Percentiles rank a stretch among this genome's conserved stretches.
phyloP scores from a whole-genome alignment of 2,797 vertebrate species.

The Rhinogobio ventralis region DNA sequence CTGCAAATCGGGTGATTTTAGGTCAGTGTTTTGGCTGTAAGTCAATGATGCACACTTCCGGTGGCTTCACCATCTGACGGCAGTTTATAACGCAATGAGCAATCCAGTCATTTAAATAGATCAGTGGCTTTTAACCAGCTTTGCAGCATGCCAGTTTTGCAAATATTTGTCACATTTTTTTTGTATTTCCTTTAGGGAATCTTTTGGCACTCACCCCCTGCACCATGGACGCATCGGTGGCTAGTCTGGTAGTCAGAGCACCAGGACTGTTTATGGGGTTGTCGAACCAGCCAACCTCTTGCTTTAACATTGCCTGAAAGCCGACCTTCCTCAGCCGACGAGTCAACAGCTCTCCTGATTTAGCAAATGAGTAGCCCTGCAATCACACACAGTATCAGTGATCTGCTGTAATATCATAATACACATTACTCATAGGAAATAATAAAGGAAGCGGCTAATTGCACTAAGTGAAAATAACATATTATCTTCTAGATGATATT shows the following conservation, averaged over 20 bases:
- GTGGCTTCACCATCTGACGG: too few species aligned
- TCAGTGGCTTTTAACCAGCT: neutral
- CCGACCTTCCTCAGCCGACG: slow-evolving; percentile 79
- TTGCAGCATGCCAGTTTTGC: neutral
- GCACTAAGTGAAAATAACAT: too few species aligned
- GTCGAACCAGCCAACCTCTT: slow-evolving; percentile 84
- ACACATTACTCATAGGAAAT: neutral
- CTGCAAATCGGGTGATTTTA: too few species aligned
- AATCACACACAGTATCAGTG: slow-evolving; percentile 35
- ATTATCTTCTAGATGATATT: too few species aligned
- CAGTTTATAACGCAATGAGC: too few species aligned
- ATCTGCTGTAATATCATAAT: neutral
- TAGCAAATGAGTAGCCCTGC: slow-evolving; percentile 81
- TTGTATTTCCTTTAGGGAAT: neutral
- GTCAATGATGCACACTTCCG: too few species aligned
- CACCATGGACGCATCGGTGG: slow-evolving; percentile 84
- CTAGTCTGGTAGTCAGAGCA: slow-evolving; percentile 81
- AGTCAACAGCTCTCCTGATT: slow-evolving; percentile 83
- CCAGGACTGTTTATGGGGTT: slow-evolving; percentile 79
- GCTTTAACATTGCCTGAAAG: slow-evolving; percentile 81
- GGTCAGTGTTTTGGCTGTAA: too few species aligned
- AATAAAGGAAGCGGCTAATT: too few species aligned
- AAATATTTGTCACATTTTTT: neutral
- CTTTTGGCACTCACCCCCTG: slow-evolving; percentile 73
- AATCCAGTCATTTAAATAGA: neutral